Conservation (phyloP, 2,797 vertebrate genomes). For the Yasuhikotakia modesta region DNA sequence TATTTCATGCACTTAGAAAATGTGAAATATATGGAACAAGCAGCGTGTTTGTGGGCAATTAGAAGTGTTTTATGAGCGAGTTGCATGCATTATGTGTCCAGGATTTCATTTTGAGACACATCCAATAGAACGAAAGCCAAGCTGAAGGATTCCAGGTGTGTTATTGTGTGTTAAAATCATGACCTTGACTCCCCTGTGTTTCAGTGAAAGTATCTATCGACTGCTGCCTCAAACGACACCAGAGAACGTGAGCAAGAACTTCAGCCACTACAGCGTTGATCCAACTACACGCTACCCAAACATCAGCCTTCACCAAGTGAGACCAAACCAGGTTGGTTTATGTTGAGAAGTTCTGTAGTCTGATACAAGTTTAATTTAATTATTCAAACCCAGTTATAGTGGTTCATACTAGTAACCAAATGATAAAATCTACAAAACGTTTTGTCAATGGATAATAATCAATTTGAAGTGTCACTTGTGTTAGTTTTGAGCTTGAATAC, state of each 20-base stretch:
- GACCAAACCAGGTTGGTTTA: conserved; percentile 83
- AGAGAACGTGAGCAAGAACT: conserved; percentile 98
- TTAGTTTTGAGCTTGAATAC: background rate
- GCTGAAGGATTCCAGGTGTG: conserved; percentile 56
- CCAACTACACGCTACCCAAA: conserved; percentile 97
- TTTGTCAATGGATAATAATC: background rate
- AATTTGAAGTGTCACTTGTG: background rate
- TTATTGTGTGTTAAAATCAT: conserved; percentile 18
- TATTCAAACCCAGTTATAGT: no score
- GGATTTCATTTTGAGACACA: conserved; percentile 58
- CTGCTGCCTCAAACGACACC: conserved; percentile 96
- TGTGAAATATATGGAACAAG: background rate
- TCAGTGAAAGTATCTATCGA: conserved; percentile 95
- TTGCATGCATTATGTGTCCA: conserved; percentile 57
- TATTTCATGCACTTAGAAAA: conserved; percentile 9
- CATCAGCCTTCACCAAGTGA: conserved; percentile 88
- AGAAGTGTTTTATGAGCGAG: conserved; percentile 68
- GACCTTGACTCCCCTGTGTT: conserved; percentile 22
- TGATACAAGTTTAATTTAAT: background rate
- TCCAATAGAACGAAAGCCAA: conserved; percentile 64
- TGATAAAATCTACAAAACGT: background rate
- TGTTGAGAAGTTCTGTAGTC: no score
- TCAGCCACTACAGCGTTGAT: conserved; percentile 93
- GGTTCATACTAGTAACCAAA: no score
- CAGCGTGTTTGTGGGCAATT: background rate